Percentiles rank a stretch among this genome's conserved stretches.
Conservation (phyloP, 2,797 vertebrate species). For the Galagoides demidoff region DNA sequence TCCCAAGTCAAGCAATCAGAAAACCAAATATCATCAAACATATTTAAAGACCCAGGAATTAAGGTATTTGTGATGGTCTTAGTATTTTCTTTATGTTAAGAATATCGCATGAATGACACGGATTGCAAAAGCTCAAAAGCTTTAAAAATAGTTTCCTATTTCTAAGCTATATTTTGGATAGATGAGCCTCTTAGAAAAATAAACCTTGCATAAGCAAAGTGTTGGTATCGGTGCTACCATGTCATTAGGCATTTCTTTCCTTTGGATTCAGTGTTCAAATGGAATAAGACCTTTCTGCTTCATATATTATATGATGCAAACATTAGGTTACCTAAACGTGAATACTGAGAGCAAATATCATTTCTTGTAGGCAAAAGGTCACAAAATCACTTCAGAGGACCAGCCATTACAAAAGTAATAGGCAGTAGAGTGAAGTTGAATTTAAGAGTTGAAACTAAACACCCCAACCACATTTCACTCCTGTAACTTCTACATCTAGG, state of each 20-base stretch:
- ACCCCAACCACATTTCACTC: conserved; percentile 28
- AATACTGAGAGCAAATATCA: neutral
- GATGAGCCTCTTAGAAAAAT: conserved; percentile 17
- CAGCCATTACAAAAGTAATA: conserved; percentile 45
- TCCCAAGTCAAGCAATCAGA: conserved; percentile 15
- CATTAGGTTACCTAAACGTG: neutral
- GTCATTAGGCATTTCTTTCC: conserved; percentile 26
- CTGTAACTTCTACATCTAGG: neutral
- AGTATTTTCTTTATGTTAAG: conserved; percentile 30
- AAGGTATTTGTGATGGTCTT: neutral
- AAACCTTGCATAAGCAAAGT: neutral
- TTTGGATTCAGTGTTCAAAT: conserved; percentile 23
- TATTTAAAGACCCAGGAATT: conserved; percentile 12
- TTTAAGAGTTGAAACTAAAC: conserved; percentile 48
- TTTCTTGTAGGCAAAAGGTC: conserved; percentile 53
- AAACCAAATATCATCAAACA: conserved; percentile 24
- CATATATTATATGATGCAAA: conserved; percentile 35
- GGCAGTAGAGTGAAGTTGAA: conserved; percentile 30
- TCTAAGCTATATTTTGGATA: neutral
- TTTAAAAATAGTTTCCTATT: conserved; percentile 47
- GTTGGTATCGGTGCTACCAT: neutral
- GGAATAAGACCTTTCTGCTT: conserved; percentile 9
- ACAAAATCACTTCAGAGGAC: conserved; percentile 40
- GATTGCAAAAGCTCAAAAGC: conserved; percentile 26
- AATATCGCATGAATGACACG: neutral